Conservation (phyloP, 2,888 invertebrate species). For the Aphodius granarius region DNA sequence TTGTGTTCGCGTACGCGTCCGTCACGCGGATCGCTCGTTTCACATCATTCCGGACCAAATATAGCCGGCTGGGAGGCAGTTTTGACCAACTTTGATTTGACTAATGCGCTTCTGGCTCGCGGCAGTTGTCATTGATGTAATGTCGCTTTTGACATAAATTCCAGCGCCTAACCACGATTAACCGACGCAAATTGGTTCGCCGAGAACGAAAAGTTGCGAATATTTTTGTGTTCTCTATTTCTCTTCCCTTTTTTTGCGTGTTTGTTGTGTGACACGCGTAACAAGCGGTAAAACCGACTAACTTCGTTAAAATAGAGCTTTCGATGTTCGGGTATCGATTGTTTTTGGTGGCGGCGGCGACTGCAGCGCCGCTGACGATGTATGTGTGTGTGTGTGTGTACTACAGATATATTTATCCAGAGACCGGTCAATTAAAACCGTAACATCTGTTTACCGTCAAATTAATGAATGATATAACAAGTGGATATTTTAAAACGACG, state of each 20-base stretch:
- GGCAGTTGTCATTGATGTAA: slow-evolving; percentile 40
- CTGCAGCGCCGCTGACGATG: neutral
- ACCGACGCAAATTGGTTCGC: neutral
- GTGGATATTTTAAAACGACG: slow-evolving; percentile 10
- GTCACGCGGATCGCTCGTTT: slow-evolving; percentile 24
- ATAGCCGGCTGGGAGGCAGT: slow-evolving; percentile 31
- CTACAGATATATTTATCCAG: slow-evolving; percentile 3
- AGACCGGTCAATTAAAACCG: slow-evolving; percentile 21
- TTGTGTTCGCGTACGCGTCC: slow-evolving; percentile 25
- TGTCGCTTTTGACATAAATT: slow-evolving; percentile 40
- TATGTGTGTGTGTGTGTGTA: slow-evolving; percentile 12
- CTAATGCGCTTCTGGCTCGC: slow-evolving; percentile 37
- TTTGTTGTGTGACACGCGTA: neutral
- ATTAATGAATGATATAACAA: slow-evolving; percentile 15
- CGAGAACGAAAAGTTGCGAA: neutral
- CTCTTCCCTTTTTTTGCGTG: neutral
- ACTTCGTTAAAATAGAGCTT: slow-evolving; percentile 24
- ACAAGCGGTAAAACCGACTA: slow-evolving; percentile 12
- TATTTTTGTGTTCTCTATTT: neutral
- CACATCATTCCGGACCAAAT: slow-evolving; percentile 32
- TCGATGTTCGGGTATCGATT: slow-evolving; percentile 22
- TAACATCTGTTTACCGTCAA: slow-evolving; percentile 21
- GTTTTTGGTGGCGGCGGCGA: neutral
- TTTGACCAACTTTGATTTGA: slow-evolving; percentile 36
- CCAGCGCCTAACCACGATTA: neutral